phyloP scores from a whole-genome alignment of 2,888 invertebrate species.

The Lasioglossum calceatum region DNA sequence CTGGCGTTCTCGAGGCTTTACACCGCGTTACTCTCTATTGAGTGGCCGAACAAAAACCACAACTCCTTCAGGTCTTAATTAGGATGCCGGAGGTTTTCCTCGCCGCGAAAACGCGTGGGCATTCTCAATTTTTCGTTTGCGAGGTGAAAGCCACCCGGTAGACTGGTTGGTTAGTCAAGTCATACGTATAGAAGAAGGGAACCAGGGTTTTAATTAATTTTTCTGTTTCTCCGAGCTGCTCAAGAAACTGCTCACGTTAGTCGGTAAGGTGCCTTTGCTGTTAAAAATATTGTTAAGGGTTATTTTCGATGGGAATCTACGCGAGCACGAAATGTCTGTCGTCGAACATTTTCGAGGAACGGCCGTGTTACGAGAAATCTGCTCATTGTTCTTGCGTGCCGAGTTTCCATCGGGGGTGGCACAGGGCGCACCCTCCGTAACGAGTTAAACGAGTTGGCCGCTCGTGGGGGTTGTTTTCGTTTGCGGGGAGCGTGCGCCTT shows the following conservation, averaged over 20 bases:
- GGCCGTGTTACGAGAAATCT: neutral
- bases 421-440: neutral
- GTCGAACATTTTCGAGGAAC: neutral
- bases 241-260: neutral
- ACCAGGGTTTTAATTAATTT: neutral
- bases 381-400: neutral
- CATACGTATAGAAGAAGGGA: neutral
- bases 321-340: neutral
- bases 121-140: neutral
- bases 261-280: neutral
- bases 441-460: slow-evolving; percentile 11
- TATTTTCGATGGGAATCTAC: neutral
- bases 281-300: no score
- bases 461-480: slow-evolving; percentile 20
- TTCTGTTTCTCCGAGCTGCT: neutral
- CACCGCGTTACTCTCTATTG: slow-evolving; percentile 6
- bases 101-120: neutral
- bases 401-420: neutral
- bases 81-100: neutral
- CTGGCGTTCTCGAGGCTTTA: neutral
- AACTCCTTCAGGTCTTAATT: slow-evolving; percentile 9
- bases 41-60: neutral
- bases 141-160: neutral
- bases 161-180: neutral
- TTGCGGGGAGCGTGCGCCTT: neutral